phyloP scores from a whole-genome alignment of 2,797 vertebrate species.

The Muraenolepis orangiensis region DNA sequence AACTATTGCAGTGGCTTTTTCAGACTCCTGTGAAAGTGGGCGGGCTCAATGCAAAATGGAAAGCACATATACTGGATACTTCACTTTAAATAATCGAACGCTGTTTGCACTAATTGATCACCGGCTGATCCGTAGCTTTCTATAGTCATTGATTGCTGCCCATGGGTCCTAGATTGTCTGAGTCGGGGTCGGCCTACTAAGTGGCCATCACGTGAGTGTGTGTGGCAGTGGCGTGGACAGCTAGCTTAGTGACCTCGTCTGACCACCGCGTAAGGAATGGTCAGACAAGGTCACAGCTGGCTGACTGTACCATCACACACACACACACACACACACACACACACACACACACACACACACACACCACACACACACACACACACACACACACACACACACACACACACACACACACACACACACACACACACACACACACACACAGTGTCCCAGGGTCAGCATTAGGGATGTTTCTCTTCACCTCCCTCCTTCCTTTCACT shows the following conservation, averaged over 20 bases:
- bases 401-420: slow-evolving; percentile 1
- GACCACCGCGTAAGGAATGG: slow-evolving; percentile 29
- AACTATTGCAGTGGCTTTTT: neutral
- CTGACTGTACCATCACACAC: neutral
- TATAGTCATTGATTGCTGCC: too few relatives aligned
- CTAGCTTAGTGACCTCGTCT: too few relatives aligned
- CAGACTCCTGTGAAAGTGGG: neutral
- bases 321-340: slow-evolving; percentile 8
- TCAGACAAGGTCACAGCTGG: slow-evolving; percentile 42
- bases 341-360: neutral
- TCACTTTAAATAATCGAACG: neutral
- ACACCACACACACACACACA: neutral
- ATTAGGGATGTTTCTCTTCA: neutral
- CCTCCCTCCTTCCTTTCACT: neutral
- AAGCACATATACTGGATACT: neutral
- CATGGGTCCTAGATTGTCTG: too few relatives aligned
- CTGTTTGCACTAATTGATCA: neutral
- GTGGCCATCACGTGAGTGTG: slow-evolving; percentile 31
- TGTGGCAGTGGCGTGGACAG: slow-evolving; percentile 59
- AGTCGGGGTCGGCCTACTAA: too few relatives aligned
- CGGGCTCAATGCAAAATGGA: neutral
- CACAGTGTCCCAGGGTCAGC: slow-evolving; percentile 2
- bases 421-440: neutral
- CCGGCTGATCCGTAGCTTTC: neutral
- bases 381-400: neutral